Conservation (phyloP, 1,140 invertebrate species). For the Aphidius gifuensis region DNA sequence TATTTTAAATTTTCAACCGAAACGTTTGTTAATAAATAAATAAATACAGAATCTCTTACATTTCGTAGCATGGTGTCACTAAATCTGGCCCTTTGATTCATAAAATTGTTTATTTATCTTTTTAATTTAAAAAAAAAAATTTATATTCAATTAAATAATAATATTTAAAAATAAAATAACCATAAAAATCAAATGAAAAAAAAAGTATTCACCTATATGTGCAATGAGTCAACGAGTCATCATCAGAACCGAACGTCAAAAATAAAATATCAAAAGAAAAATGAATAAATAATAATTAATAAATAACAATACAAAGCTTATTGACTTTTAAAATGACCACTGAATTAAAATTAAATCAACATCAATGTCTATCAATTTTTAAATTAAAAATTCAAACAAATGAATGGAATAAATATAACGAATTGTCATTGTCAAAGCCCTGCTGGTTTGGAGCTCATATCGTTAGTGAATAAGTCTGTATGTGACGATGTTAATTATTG, state of each 20-base stretch:
- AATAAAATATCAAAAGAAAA: slow-evolving; percentile 9
- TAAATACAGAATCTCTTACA: too few species aligned
- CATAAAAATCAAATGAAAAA: too few species aligned
- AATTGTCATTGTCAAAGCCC: slow-evolving; percentile 52
- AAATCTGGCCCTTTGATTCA: too few species aligned
- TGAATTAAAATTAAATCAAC: slow-evolving; percentile 21
- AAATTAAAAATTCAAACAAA: slow-evolving; percentile 30
- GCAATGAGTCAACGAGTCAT: neutral
- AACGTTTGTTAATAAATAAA: too few species aligned
- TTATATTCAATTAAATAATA: slow-evolving; percentile 3
- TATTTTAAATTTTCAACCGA: too few species aligned
- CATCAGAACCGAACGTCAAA: slow-evolving; percentile 10
- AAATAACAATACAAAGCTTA: neutral
- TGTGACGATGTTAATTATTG: slow-evolving; percentile 54
- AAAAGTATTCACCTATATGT: too few species aligned
- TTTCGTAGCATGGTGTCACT: too few species aligned
- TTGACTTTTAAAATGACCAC: neutral
- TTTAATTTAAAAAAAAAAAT: slow-evolving; percentile 14
- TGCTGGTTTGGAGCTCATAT: slow-evolving; percentile 55
- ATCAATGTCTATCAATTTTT: slow-evolving; percentile 44
- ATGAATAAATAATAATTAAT: neutral
- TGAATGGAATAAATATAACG: slow-evolving; percentile 23
- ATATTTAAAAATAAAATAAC: too few species aligned
- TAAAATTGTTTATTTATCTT: slow-evolving; percentile 5
- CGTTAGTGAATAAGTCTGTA: slow-evolving; percentile 53